Evolutionary conservation across 1,140 invertebrate genomes (phyloP).

Genomic region (Schlechtendalia chinensis): DNA sequence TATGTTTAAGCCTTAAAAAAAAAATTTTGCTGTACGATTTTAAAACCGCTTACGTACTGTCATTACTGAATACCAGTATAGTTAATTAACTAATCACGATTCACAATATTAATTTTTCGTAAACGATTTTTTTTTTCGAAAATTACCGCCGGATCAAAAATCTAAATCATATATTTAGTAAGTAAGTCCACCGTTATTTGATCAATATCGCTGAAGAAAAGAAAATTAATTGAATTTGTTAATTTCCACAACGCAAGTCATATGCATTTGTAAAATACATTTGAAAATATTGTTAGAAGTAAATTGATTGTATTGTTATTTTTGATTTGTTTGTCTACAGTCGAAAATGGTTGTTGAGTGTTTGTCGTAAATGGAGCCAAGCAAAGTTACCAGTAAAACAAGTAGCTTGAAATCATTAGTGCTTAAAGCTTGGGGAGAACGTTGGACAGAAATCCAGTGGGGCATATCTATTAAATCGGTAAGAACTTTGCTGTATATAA

Average conservation of each 20-base stretch:
- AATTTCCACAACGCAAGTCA: background rate
- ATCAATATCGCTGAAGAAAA: background rate
- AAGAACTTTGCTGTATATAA: conserved; percentile 52
- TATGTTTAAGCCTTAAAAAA: background rate
- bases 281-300: background rate
- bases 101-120: too few relatives aligned
- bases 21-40: background rate
- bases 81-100: too few relatives aligned
- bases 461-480: conserved; percentile 90
- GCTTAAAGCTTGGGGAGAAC: conserved; percentile 85
- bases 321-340: background rate
- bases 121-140: too few relatives aligned
- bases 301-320: background rate
- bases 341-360: conserved; percentile 13
- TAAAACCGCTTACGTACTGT: too few relatives aligned
- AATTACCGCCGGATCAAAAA: too few relatives aligned
- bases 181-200: background rate
- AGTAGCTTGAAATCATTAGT: conserved; percentile 81
- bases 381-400: conserved; percentile 79
- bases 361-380: conserved; percentile 53
- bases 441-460: conserved; percentile 93
- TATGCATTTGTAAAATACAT: background rate
- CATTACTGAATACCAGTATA: too few relatives aligned
- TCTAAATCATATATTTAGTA: background rate
- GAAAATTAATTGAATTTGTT: background rate